Base-by-base conservation (phyloP, 2,797 vertebrate species). In the Holocentrus rufus region DNA sequence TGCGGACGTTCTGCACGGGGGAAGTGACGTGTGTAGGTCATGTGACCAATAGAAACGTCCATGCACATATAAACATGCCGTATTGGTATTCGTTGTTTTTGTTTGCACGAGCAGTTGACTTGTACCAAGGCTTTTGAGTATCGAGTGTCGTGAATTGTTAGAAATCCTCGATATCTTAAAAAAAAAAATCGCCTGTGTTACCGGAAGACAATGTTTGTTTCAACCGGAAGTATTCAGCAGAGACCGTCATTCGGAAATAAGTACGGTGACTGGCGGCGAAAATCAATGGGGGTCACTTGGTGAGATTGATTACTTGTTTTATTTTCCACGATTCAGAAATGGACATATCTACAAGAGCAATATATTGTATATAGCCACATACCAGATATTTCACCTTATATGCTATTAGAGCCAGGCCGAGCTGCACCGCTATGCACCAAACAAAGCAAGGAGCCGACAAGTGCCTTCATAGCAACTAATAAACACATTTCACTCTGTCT, bases 251-350 rank as follows among this genome's bases (percentile, higher is more conserved):
- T 54, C 13, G 7, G 13, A 27, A 63, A 47, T n/a, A 44, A 27
- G 31, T 52, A 69, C 59, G 23, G 25, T n/a, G 39, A 18, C 30
- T 31, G 46, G 61, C 77, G 27, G 47, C 22, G 15, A 76, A 39
- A 22, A 77, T 65, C 76, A 81, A 95, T 95, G 94, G 94, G 94
- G 44, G 94, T 95, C 1, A 93, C 93, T 66, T 95, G 94, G 94
- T 95, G 71, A 90, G 93, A 44, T 50, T 53, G 0, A 31, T 54
- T 18, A 30, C 15, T 7, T 59, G 13, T 36, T 74, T 61, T 55
- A 18, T 23, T 0, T 67, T 57, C n/a, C n/a, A n/a, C 9, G 9
- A 22, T n/a, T 14, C 18, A n/a, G 22, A 2, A 5, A 0, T 30
- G 7, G 15, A 2, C 31, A 3, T 39, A 14, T 36, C 30, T 7